phyloP scores from a whole-genome alignment of 2,797 vertebrate genomes.

The Notoglanidium macrostoma region DNA sequence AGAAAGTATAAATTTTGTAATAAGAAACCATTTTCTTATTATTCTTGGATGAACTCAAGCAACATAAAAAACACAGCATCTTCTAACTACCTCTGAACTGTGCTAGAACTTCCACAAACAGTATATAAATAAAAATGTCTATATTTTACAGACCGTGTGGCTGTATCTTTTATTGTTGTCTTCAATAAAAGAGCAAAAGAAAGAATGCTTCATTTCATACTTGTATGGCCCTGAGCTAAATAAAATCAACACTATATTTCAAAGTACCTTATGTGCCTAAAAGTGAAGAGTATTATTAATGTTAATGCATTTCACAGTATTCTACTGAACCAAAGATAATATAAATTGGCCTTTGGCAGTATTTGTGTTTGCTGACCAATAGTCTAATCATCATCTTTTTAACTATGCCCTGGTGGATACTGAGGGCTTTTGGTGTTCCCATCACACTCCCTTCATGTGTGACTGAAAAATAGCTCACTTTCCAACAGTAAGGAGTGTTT shows the following conservation, averaged over 20 bases:
- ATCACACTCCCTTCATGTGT: background rate
- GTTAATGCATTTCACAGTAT: background rate
- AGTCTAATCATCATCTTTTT: conserved; percentile 25
- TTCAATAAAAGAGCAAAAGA: conserved; percentile 5
- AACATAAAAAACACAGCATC: background rate
- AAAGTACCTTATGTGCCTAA: background rate
- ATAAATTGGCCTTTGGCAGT: conserved; percentile 19
- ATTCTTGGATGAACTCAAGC: background rate
- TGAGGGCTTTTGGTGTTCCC: background rate
- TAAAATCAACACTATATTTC: background rate
- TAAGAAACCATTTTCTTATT: background rate
- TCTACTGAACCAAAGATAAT: conserved; percentile 19
- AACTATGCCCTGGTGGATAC: conserved; percentile 23
- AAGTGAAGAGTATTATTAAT: background rate
- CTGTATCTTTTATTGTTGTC: background rate
- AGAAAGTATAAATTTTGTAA: background rate
- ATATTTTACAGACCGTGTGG: background rate
- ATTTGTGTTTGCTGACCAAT: conserved; percentile 29
- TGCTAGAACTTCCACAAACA: no score
- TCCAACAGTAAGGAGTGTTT: conserved; percentile 47
- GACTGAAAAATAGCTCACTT: conserved; percentile 19
- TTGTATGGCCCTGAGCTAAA: background rate
- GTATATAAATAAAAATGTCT: background rate
- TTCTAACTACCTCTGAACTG: background rate
- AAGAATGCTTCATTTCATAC: background rate